Evolutionary conservation across 2,888 invertebrate species (phyloP).

Genomic region (Torymus texanus): DNA sequence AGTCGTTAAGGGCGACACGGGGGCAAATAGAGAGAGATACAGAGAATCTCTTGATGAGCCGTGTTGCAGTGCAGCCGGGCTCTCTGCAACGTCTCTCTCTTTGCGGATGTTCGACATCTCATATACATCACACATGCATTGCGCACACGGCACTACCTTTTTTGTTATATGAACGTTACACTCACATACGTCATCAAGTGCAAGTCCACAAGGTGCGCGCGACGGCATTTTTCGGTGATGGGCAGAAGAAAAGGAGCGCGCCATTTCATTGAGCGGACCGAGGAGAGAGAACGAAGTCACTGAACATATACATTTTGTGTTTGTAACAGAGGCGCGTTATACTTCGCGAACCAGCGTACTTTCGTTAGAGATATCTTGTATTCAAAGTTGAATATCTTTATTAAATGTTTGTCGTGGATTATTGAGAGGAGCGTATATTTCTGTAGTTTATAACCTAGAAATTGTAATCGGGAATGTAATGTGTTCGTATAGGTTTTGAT

Average conservation of each 20-base stretch:
- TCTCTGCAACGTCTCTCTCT: conserved; percentile 41
- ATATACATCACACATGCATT: no score
- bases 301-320: neutral
- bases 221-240: neutral
- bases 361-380: conserved; percentile 5
- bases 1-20: conserved; percentile 56
- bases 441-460: neutral
- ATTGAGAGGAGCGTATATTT: conserved; percentile 20
- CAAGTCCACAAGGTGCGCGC: conserved; percentile 2
- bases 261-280: neutral
- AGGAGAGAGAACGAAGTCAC: neutral
- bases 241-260: neutral
- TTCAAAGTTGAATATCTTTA: conserved; percentile 9
- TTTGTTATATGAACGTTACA: neutral
- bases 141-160: neutral
- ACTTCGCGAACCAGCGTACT: neutral
- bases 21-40: no score
- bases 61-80: conserved; percentile 3
- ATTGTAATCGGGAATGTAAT: neutral
- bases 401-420: neutral
- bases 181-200: neutral
- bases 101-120: conserved; percentile 27
- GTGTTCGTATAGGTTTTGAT: neutral
- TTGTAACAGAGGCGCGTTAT: conserved; percentile 14
- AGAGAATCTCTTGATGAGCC: conserved; percentile 28